Evolutionary conservation across 2,113 vertebrate species (phyloP), one percentile per base, ranked within the genome.

Genomic region (Ailuropoda melanoleuca): DNA sequence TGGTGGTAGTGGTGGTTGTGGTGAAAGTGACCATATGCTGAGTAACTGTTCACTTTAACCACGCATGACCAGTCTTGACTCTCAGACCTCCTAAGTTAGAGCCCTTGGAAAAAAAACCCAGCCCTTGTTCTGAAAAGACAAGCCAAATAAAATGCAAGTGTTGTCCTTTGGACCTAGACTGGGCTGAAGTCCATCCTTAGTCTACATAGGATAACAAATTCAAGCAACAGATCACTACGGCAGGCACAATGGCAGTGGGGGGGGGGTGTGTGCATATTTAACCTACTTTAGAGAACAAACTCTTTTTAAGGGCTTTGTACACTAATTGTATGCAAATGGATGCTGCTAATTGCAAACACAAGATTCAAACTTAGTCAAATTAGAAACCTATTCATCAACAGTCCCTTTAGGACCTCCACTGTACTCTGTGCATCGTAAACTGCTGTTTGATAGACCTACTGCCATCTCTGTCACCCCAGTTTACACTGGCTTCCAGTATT

Each of bases 321-420:
- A 88, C 85, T 95, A 97, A 97, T 94, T 97, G n/a, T 77, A 95
- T 97, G 93, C 95, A 96, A 90, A 97, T 96, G n/a, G 93, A 68
- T 96, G 95, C 92, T 82, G 56, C 92, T 97, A 90, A 96, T 95
- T 97, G 89, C 86, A 70, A 93, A 97, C 64, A 91, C 53, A 64
- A 72, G 88, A 95, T 80, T 95, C 89, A 85, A 85, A 95, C 96
- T 81, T 90, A 82, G 92, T 97, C 95, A 90, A 58, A 97, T 96
- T 93, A 94, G 96, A 97, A 97, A 94, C 26, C 75, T 72, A 37
- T 95, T 93, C 92, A 88, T 97, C 97, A 95, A 8, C 21, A 43
- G 75, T 68, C 84, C 97, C 84, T 96, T 90, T 68, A 94, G 92
- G 90, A 90, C 78, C 90, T 62, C 53, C 78, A 31, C 62, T 86